These are phyloP conservation scores for Solea senegalensis DNA, from an alignment of 2,113 vertebrate genomes.

Conservation along the genomic window DNA sequence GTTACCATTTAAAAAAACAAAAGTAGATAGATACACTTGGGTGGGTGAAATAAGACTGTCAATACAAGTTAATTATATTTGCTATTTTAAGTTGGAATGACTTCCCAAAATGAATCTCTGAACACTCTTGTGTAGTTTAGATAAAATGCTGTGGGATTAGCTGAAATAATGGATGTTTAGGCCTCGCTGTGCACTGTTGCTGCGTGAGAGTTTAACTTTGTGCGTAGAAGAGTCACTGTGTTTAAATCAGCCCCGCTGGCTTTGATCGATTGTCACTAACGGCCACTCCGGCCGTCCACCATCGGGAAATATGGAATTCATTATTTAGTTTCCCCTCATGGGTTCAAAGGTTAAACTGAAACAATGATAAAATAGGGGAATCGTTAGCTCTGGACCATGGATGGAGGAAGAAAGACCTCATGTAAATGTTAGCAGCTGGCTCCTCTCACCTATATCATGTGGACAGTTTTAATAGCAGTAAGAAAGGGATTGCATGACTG, in stretches of 20 bases:
- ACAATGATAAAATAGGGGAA: slow-evolving; percentile 82
- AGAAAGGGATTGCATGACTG: slow-evolving; percentile 63
- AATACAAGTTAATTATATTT: no score
- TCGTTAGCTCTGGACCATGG: slow-evolving; percentile 64
- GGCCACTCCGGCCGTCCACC: slow-evolving; percentile 73
- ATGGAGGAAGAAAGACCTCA: slow-evolving; percentile 55
- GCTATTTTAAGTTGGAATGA: no score
- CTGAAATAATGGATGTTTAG: neutral
- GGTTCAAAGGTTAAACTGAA: slow-evolving; percentile 86
- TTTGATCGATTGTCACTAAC: slow-evolving; percentile 84
- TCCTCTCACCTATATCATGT: slow-evolving; percentile 77
- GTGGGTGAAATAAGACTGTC: no score
- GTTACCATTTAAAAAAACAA: no score
- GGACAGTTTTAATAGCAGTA: slow-evolving; percentile 76
- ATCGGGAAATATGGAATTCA: slow-evolving; percentile 88
- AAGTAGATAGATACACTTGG: no score
- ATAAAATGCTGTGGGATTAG: neutral
- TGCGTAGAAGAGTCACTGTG: slow-evolving; percentile 18
- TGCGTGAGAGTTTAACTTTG: neutral
- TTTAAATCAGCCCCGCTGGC: slow-evolving; percentile 58
- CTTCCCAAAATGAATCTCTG: no score
- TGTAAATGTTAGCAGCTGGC: slow-evolving; percentile 75
- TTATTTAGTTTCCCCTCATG: slow-evolving; percentile 82
- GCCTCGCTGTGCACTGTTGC: neutral
- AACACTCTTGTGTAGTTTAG: accelerated